Evolutionary conservation across 2,113 vertebrate species (phyloP).

Genomic region (Mobula hypostoma): DNA sequence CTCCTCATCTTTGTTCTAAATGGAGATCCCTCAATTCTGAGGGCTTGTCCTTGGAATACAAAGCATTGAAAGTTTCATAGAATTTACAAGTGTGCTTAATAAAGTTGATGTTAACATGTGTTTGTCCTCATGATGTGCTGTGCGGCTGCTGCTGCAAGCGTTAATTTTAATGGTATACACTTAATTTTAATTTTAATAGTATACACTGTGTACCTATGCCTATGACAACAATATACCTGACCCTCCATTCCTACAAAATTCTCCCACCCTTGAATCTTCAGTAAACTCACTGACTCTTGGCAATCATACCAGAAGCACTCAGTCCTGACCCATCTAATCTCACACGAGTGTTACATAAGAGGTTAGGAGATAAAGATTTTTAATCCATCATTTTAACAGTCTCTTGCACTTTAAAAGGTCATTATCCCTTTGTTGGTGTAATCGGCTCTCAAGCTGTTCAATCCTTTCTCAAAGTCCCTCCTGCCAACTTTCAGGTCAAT

Average conservation of each 20-base stretch:
- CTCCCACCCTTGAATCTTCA: neutral
- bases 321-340: neutral
- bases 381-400: constrained; percentile 14
- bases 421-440: neutral
- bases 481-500: constrained; percentile 11
- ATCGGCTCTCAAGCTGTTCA: neutral
- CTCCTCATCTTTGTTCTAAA: too few species aligned
- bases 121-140: too few species aligned
- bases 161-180: too few species aligned
- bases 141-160: too few species aligned
- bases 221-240: too few species aligned
- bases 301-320: neutral
- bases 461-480: neutral
- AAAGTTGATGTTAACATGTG: too few species aligned
- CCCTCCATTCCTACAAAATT: neutral
- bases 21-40: too few species aligned
- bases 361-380: neutral
- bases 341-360: neutral
- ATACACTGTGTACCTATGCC: too few species aligned
- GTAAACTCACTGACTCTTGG: neutral
- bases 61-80: too few species aligned
- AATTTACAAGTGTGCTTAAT: too few species aligned
- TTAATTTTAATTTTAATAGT: too few species aligned
- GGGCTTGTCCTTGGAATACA: too few species aligned
- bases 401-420: neutral